Percentiles rank a stretch among this genome's conserved stretches.
phyloP scores from a whole-genome alignment of 1,140 invertebrate genomes.

The Neodiprion virginianus region DNA sequence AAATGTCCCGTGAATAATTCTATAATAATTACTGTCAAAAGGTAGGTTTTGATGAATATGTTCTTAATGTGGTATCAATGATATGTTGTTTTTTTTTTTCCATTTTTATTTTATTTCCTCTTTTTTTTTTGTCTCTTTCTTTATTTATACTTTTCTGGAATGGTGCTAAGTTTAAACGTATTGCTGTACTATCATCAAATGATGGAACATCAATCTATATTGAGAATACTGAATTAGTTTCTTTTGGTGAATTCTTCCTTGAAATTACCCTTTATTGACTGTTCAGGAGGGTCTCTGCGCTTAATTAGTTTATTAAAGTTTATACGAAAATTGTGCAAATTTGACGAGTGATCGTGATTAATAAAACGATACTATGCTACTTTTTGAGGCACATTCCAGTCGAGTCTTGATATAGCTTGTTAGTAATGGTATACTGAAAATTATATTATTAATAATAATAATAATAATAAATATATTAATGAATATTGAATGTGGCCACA shows the following conservation, averaged over 20 bases:
- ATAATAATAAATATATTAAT: not conserved
- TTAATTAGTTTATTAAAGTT: no score
- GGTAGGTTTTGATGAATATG: not conserved
- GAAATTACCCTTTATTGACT: no score
- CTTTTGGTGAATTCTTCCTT: not conserved
- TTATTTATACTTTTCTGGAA: slow-evolving; percentile 42
- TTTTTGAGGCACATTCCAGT: slow-evolving; percentile 51
- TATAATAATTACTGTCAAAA: not conserved
- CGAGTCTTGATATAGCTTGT: slow-evolving; percentile 51
- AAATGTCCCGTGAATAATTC: not conserved
- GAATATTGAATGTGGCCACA: slow-evolving; percentile 27
- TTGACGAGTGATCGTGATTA: no score
- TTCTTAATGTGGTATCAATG: slow-evolving; percentile 1
- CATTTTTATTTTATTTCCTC: slow-evolving; percentile 41
- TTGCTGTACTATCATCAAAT: no score
- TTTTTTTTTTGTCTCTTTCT: slow-evolving; percentile 35
- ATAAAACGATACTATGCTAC: no score
- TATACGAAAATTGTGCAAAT: no score
- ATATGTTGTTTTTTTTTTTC: slow-evolving; percentile 40
- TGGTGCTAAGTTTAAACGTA: slow-evolving; percentile 27
- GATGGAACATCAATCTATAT: not conserved
- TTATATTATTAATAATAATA: slow-evolving; percentile 32
- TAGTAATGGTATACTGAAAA: slow-evolving; percentile 52
- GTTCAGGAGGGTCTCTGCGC: no score
- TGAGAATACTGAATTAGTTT: not conserved